Evolutionary conservation across 2,888 invertebrate species (phyloP).

Genomic region (Idaea dimidiata): DNA sequence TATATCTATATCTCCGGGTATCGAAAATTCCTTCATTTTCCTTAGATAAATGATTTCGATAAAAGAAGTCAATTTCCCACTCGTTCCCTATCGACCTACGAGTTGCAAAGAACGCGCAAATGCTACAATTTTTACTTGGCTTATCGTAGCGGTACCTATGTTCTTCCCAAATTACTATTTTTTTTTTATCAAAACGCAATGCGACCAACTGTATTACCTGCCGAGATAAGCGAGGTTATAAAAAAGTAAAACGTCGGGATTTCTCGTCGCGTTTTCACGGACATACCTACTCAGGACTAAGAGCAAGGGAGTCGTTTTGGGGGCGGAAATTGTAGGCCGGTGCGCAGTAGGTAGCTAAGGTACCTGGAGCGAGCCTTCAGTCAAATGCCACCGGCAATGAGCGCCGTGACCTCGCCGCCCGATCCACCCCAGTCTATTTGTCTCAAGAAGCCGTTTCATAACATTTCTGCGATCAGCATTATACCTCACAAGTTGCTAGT

Average conservation of each 20-base stretch:
- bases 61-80: conserved; percentile 24
- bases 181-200: conserved; percentile 40
- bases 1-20: not conserved
- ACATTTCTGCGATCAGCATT: conserved; percentile 42
- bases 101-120: conserved; percentile 17
- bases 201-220: conserved; percentile 45
- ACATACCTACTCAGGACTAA: conserved; percentile 36
- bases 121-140: conserved; percentile 21
- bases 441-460: conserved; percentile 37
- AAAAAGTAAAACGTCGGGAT: conserved; percentile 58
- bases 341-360: conserved; percentile 41
- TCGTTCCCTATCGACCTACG: conserved; percentile 19
- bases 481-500: conserved; percentile 35
- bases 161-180: conserved; percentile 25
- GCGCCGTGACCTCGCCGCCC: conserved; percentile 48
- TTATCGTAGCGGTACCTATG: conserved; percentile 18
- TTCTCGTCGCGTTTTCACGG: conserved; percentile 51
- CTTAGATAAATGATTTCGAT: conserved; percentile 19
- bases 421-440: conserved; percentile 46
- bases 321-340: conserved; percentile 59
- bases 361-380: conserved; percentile 47
- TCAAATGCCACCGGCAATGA: conserved; percentile 60
- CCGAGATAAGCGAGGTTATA: conserved; percentile 52
- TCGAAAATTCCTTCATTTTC: not conserved
- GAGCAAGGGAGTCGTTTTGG: conserved; percentile 57